phyloP scores from a whole-genome alignment of 2,113 vertebrate genomes.

The Gallinago jamesoni region DNA sequence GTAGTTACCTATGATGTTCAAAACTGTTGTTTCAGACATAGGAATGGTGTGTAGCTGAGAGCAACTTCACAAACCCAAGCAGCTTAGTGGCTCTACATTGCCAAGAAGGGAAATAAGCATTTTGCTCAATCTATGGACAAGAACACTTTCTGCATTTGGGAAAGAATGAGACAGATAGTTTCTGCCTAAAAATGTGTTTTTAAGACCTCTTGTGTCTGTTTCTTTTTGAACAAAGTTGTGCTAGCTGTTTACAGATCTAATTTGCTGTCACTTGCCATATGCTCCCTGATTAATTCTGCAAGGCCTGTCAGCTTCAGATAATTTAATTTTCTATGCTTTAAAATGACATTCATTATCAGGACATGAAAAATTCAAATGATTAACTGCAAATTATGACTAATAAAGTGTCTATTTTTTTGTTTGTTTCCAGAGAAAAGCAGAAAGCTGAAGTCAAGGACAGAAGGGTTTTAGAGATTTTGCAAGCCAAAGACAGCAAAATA shows the following conservation, averaged over 20 bases:
- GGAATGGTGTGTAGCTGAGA: background rate
- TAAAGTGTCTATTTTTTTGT: slow-evolving; percentile 57
- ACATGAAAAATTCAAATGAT: slow-evolving; percentile 71
- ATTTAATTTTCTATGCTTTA: slow-evolving; percentile 74
- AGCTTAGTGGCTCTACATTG: background rate
- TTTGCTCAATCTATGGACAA: background rate
- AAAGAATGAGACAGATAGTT: background rate
- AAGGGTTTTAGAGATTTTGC: slow-evolving; percentile 90
- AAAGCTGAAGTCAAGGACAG: slow-evolving; percentile 92
- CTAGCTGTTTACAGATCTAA: slow-evolving; percentile 68
- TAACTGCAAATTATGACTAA: slow-evolving; percentile 69
- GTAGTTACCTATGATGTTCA: background rate
- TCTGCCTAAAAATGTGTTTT: background rate
- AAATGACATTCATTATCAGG: slow-evolving; percentile 72
- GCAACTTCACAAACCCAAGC: background rate
- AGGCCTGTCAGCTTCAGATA: slow-evolving; percentile 66
- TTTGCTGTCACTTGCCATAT: slow-evolving; percentile 78
- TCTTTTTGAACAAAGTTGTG: slow-evolving; percentile 65
- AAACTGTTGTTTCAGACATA: background rate
- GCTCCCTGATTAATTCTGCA: slow-evolving; percentile 74
- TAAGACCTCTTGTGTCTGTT: slow-evolving; percentile 7
- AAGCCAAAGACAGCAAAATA: slow-evolving; percentile 88
- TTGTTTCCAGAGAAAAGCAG: slow-evolving; percentile 87
- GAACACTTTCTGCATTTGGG: background rate
- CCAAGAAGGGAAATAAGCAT: background rate